Conservation (phyloP, 2,113 vertebrate species). For the Otolemur garnettii region DNA sequence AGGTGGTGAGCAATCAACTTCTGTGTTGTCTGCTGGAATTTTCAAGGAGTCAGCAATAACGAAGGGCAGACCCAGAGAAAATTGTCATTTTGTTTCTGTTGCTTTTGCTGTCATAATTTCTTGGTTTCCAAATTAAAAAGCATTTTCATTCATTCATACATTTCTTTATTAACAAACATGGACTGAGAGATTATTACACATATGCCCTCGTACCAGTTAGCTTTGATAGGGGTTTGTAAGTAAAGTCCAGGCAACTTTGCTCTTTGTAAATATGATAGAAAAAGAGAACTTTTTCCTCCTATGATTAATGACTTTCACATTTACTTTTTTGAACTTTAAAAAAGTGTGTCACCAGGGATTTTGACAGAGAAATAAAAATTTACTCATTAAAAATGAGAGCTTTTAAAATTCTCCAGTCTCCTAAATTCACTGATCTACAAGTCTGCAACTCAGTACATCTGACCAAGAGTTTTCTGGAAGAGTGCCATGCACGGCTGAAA, state of each 20-base stretch:
- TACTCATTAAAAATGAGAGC: not conserved
- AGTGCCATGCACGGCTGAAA: slow-evolving; percentile 51
- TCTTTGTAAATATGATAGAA: not conserved
- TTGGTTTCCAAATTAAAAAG: not conserved
- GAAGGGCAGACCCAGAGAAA: not conserved
- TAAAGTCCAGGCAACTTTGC: not conserved
- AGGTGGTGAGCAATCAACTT: not conserved
- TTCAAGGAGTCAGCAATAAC: not conserved
- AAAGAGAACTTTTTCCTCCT: not conserved
- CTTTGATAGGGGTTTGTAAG: not conserved
- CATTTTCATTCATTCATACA: not conserved
- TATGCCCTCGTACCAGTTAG: not conserved
- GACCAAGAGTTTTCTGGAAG: slow-evolving; percentile 61
- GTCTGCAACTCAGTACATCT: not conserved
- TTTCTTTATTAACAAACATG: slow-evolving; percentile 8
- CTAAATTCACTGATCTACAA: not conserved
- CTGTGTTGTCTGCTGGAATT: not conserved
- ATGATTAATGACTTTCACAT: slow-evolving; percentile 7
- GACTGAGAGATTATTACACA: not conserved
- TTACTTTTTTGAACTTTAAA: slow-evolving; percentile 53
- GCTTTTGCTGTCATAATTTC: not conserved
- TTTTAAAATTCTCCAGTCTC: slow-evolving; percentile 12
- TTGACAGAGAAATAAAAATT: slow-evolving; percentile 23
- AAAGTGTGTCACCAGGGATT: slow-evolving; percentile 28
- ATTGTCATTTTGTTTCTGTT: slow-evolving; percentile 18